phyloP scores from a whole-genome alignment of 2,113 vertebrate genomes.

The Morone chrysops region DNA sequence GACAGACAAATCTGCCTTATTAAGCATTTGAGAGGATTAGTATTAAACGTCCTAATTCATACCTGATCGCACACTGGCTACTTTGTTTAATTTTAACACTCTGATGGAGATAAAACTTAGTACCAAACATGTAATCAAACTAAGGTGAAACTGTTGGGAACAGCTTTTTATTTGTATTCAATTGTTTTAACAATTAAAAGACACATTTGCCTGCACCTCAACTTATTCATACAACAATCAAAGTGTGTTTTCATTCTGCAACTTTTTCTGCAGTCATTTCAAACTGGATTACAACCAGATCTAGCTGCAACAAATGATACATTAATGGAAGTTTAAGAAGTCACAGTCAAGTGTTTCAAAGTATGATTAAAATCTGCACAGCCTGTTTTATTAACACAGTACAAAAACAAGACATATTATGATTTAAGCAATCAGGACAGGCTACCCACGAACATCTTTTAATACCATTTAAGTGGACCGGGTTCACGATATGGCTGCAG shows the following conservation, averaged over 20 bases:
- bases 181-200: neutral
- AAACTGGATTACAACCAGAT: neutral
- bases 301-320: neutral
- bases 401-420: neutral
- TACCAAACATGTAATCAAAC: neutral
- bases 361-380: conserved; percentile 1
- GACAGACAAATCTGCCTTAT: neutral
- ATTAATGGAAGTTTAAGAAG: neutral
- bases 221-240: neutral
- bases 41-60: neutral
- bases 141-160: neutral
- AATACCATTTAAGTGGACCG: neutral
- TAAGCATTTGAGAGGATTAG: neutral
- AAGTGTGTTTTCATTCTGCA: neutral
- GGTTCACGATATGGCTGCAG: neutral
- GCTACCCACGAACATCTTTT: neutral
- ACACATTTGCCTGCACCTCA: too few species aligned
- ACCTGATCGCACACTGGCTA: neutral
- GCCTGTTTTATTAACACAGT: neutral
- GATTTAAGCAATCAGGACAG: neutral
- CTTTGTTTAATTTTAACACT: neutral
- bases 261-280: neutral
- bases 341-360: conserved; percentile 7
- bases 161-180: neutral
- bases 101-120: neutral